Evolutionary conservation across 2,888 invertebrate species (phyloP).

Genomic region (Rotaria sp.): DNA sequence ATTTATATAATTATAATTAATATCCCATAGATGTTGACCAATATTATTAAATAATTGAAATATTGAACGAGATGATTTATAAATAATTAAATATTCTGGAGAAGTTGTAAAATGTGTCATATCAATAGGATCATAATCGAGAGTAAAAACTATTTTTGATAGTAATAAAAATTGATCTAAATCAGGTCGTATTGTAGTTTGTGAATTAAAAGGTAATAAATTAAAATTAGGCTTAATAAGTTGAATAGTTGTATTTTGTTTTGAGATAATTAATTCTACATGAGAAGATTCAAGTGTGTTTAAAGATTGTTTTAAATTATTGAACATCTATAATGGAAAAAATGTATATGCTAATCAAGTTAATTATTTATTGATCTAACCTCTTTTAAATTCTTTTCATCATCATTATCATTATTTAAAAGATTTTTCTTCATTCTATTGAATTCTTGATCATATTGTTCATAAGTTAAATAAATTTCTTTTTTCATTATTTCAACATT

Average conservation of each 20-base stretch:
- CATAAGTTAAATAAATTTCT: neutral
- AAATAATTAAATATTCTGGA: neutral
- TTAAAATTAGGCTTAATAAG: neutral
- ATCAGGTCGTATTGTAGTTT: neutral
- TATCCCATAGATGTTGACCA: neutral
- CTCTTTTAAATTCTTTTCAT: neutral
- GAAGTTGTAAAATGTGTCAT: no score
- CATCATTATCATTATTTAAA: neutral
- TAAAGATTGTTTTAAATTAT: neutral
- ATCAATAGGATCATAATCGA: neutral
- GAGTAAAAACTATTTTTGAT: neutral
- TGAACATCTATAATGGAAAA: neutral
- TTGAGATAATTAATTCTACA: neutral
- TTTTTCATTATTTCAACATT: neutral
- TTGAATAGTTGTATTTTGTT: neutral
- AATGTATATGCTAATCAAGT: no score
- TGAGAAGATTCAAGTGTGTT: neutral
- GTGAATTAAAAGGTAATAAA: no score
- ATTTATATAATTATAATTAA: neutral
- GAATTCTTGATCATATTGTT: neutral
- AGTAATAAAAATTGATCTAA: neutral
- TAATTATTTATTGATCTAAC: neutral
- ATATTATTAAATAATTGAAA: neutral
- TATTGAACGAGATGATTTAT: neutral
- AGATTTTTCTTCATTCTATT: neutral